Evolutionary conservation across 2,797 vertebrate species (phyloP), one percentile per base, ranked within the genome.

Genomic region (Morelia viridis): DNA sequence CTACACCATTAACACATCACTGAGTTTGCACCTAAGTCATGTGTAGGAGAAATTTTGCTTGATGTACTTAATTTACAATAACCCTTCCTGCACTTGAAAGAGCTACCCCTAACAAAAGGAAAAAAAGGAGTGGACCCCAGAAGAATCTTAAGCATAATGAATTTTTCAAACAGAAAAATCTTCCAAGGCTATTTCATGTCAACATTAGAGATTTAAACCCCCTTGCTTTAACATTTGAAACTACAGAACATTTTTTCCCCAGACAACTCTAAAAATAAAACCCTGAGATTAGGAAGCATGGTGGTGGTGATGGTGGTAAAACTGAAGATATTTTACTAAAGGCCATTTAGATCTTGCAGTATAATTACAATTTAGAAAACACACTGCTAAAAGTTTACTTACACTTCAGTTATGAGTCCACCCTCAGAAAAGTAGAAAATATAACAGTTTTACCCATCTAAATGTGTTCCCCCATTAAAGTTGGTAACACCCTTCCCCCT

Each of bases 371-470:
- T 85, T 80, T 64, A 35, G 5, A 56, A 91, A 50, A 85, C 2
- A 1, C 19, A 65, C n/a, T 64, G 62, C 41, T 24, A n/a, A 31
- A 26, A 41, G 22, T 5, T 22, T 35, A 83, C 85, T 64, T 57
- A 62, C 85, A 76, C 58, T 76, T 53, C 60, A 22, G 17, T 0
- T 84, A 3, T 15, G 46, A 60, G 19, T 53, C 4, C 26, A 9
- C 11, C 28, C 19, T 53, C 31, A 50, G 3, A 4, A 0, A 11
- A 57, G 5, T 28, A 31, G 26, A 35, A 80, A 3, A 0, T 0
- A 0, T 8, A 35, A 0, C 4, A 64, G 8, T 2, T 5, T 24
- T 53, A 2, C 64, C 4, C 2, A 5, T 83, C 90, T 86, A 61
- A 65, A 58, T 91, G n/a, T 83, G 62, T 62, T 28, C 83, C 41